A percentile compares a stretch with the other conserved stretches of the same genome.
phyloP scores from a whole-genome alignment of 2,888 invertebrate genomes.

The Hyalella azteca region DNA sequence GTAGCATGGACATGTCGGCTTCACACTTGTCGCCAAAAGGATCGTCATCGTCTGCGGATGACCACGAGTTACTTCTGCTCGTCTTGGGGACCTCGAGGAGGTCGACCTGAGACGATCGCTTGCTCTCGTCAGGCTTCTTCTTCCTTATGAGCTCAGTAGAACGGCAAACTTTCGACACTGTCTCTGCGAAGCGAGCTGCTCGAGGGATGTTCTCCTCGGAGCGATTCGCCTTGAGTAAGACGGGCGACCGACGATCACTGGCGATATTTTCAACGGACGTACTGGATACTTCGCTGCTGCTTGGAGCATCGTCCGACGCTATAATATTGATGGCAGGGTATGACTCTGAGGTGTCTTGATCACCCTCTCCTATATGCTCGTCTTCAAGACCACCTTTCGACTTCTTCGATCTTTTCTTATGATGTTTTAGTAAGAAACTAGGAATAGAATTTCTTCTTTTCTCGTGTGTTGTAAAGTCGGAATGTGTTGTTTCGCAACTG shows the following conservation, averaged over 20 bases:
- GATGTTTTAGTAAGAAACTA: constrained; percentile 2
- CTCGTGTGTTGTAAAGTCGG: neutral
- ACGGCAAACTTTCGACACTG: neutral
- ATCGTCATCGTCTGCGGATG: constrained; percentile 11
- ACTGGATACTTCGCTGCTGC: neutral
- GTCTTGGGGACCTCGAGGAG: constrained; percentile 1
- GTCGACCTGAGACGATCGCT: neutral
- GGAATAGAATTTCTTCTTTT: neutral
- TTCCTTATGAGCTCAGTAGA: neutral
- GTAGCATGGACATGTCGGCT: constrained; percentile 68
- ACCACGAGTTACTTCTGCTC: constrained; percentile 16
- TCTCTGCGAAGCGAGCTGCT: neutral
- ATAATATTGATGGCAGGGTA: constrained; percentile 17
- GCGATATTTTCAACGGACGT: neutral
- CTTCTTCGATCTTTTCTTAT: neutral
- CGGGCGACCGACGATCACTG: neutral
- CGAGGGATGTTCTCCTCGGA: neutral
- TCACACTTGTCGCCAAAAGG: neutral
- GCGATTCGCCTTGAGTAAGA: neutral
- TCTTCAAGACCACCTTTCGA: neutral
- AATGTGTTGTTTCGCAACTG: neutral
- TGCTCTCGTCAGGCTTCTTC: neutral
- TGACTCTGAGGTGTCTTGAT: neutral
- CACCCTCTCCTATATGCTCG: neutral
- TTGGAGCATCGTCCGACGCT: neutral